Evolutionary conservation across 1,140 invertebrate genomes (phyloP).

Genomic region (Cherax quadricarinatus): DNA sequence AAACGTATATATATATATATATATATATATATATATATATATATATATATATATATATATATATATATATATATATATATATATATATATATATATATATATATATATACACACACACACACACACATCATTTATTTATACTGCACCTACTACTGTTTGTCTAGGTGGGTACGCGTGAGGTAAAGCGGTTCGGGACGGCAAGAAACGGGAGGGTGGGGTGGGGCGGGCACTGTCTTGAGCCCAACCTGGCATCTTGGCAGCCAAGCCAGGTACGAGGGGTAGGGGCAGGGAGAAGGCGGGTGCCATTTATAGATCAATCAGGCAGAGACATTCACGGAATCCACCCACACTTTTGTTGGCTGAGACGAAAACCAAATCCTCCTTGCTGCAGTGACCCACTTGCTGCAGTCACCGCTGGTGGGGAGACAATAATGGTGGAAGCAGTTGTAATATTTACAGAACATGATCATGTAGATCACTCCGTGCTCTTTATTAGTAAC

Average conservation of each 20-base stretch:
- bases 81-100: background rate
- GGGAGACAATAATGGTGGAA: too few relatives aligned
- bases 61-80: background rate
- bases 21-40: too few relatives aligned
- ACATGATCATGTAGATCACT: too few relatives aligned
- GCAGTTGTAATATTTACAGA: too few relatives aligned
- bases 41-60: background rate
- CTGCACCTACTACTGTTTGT: background rate
- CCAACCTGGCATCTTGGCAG: conserved; percentile 55
- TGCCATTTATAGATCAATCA: conserved; percentile 54
- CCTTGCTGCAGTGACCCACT: too few relatives aligned
- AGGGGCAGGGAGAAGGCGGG: background rate
- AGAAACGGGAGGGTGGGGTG: background rate
- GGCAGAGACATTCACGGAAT: conserved; percentile 40
- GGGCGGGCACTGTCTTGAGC: background rate
- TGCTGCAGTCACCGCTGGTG: too few relatives aligned
- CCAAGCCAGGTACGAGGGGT: background rate
- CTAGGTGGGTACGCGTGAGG: background rate
- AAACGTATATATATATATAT: too few relatives aligned
- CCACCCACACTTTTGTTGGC: conserved; percentile 14
- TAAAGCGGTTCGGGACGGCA: background rate
- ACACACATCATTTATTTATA: background rate
- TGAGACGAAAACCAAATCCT: background rate
- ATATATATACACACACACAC: too few relatives aligned
- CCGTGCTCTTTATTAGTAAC: too few relatives aligned